Base-by-base conservation (phyloP, 2,888 invertebrate genomes). In the Coleophora flavipennella region DNA sequence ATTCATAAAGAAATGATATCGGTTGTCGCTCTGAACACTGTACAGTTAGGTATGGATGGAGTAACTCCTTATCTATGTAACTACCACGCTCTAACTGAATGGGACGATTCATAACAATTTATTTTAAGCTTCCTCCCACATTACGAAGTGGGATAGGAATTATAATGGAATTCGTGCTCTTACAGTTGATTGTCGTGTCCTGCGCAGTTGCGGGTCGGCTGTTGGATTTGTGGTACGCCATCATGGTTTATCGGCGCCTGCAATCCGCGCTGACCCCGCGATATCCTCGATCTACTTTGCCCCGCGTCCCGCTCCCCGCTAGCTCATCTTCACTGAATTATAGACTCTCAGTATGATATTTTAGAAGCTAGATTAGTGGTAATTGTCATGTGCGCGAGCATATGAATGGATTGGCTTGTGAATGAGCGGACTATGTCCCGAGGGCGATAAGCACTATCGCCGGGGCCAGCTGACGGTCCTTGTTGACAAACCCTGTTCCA, bases 391-490 rank as follows among this genome's bases (percentile, higher is more conserved):
- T 62, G 58, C 67, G 65, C 74, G 66, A 69, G 59, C 65, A 71
- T 71, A 81, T 83, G 83, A 83, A 84, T 84, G 83, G 73, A 71
- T 64, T 67, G 66, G 71, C 76, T 81, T 78, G 74, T 84, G 83
- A 84, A 84, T 84, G 83, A 79, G 68, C 72, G 83, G 83, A 83
- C 83, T 83, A 74, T 81, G 83, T 80, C 81, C 83, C 78, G 66
- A 65, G 51, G 63, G 54, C 67, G 83, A 83, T 84, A 84, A 84
- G 79, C 76, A 68, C 71, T 84, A 83, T 83, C 83, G 36, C 32
- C 42, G 73, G 73, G 79, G 81, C 80, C 81, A 81, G 81, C 80
- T 83, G 81, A 80, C 71, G 65, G 67, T 68, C 69, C 72, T 66
- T 76, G 77, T 80, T 81, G 81, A 83, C 83, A 83, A 81, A 79